These are phyloP conservation scores for Galerucella pusilla DNA, from an alignment of 2,888 invertebrate genomes.

Conservation along the genomic window DNA sequence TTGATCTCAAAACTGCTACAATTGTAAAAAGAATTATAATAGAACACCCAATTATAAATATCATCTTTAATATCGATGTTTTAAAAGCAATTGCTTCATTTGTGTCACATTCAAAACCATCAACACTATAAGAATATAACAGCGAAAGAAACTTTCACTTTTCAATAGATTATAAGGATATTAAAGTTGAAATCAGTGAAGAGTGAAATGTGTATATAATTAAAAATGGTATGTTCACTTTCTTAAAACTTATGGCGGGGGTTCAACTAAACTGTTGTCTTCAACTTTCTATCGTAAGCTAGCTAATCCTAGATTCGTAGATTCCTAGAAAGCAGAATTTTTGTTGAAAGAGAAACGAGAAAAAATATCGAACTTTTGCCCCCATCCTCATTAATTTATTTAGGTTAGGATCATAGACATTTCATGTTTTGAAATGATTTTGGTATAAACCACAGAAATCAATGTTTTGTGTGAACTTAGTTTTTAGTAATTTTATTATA, in stretches of 20 bases:
- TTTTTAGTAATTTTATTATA: too few species aligned
- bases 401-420: too few species aligned
- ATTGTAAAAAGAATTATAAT: constrained; percentile 54
- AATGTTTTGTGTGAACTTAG: too few species aligned
- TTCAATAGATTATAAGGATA: constrained; percentile 10
- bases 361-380: background rate
- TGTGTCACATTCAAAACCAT: constrained; percentile 23
- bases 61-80: constrained; percentile 48
- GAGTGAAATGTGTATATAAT: constrained; percentile 19
- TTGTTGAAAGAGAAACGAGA: background rate
- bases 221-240: constrained; percentile 3
- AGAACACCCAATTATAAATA: constrained; percentile 55
- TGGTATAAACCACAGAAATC: too few species aligned
- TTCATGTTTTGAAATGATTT: too few species aligned
- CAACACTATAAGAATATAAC: constrained; percentile 19
- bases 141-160: constrained; percentile 25
- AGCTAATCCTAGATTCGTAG: too few species aligned
- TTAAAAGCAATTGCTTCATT: constrained; percentile 24
- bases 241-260: background rate
- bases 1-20: constrained; percentile 64
- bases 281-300: too few species aligned
- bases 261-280: background rate
- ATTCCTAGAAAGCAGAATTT: background rate
- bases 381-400: background rate
- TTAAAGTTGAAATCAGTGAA: constrained; percentile 5